Percentiles rank a stretch among this genome's conserved stretches.
phyloP scores from a whole-genome alignment of 2,888 invertebrate species.

The Seira ritae region DNA sequence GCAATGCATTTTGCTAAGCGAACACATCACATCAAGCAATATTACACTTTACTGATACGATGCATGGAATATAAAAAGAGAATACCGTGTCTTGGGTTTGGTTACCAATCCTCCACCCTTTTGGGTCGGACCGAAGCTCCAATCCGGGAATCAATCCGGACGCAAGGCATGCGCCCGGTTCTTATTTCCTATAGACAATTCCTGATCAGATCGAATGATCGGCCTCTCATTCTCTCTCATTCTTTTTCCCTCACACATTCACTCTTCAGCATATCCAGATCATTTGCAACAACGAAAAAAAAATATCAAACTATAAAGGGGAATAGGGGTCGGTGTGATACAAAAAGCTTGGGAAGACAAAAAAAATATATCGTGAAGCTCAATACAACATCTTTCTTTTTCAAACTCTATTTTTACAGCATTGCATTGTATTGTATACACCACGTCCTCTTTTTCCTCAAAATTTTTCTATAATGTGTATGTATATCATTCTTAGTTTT shows the following conservation, averaged over 20 bases:
- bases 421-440: background rate
- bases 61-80: slow-evolving; percentile 19
- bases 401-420: background rate
- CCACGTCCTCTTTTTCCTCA: slow-evolving; percentile 5
- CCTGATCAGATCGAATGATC: slow-evolving; percentile 73
- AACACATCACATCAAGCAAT: slow-evolving; percentile 53
- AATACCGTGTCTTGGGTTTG: slow-evolving; percentile 71
- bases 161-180: slow-evolving; percentile 73
- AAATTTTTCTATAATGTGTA: background rate
- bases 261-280: slow-evolving; percentile 56
- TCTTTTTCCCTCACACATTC: slow-evolving; percentile 24
- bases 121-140: slow-evolving; percentile 73
- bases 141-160: slow-evolving; percentile 73
- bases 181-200: slow-evolving; percentile 74
- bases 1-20: slow-evolving; percentile 32
- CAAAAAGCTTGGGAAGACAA: slow-evolving; percentile 19
- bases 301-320: slow-evolving; percentile 63
- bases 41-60: slow-evolving; percentile 34
- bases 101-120: slow-evolving; percentile 73
- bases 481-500: slow-evolving; percentile 12
- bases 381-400: slow-evolving; percentile 17
- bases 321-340: slow-evolving; percentile 61
- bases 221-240: slow-evolving; percentile 58
- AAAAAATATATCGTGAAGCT: background rate
- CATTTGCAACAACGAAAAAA: slow-evolving; percentile 61